Conservation (phyloP, 1,140 invertebrate species). For the Eubasilissa regina region DNA sequence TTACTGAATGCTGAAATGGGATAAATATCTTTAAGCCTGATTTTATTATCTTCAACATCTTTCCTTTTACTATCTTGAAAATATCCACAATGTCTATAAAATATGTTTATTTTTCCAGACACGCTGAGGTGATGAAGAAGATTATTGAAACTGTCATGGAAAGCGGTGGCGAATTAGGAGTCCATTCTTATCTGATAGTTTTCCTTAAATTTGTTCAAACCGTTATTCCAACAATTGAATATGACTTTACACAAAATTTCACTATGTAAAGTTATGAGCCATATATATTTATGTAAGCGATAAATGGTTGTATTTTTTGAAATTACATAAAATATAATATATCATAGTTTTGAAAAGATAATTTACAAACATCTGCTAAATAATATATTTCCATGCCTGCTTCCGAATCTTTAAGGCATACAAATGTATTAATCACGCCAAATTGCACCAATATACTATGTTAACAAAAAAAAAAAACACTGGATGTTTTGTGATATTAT, state of each 20-base stretch:
- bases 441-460: not conserved
- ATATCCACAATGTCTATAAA: not conserved
- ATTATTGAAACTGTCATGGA: conserved; percentile 98
- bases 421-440: conserved; percentile 8
- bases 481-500: conserved; percentile 36
- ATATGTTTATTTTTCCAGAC: conserved; percentile 75
- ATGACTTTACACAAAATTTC: conserved; percentile 99
- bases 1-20: no score
- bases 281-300: not conserved
- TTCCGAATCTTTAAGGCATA: not conserved
- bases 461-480: conserved; percentile 14
- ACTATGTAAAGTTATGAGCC: conserved; percentile 75
- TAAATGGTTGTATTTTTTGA: not conserved
- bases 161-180: conserved; percentile 95
- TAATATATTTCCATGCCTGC: conserved; percentile 4
- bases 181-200: conserved; percentile 98
- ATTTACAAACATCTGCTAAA: not conserved
- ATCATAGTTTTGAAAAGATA: no score
- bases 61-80: no score
- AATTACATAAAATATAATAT: no score
- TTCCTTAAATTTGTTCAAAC: conserved; percentile 99
- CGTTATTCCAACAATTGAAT: conserved; percentile 99
- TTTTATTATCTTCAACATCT: no score
- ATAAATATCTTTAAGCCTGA: no score
- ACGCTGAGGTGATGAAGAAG: conserved; percentile 99